These are phyloP conservation scores for Laothoe populi DNA, from an alignment of 2,888 invertebrate genomes.

Conservation along the genomic window DNA sequence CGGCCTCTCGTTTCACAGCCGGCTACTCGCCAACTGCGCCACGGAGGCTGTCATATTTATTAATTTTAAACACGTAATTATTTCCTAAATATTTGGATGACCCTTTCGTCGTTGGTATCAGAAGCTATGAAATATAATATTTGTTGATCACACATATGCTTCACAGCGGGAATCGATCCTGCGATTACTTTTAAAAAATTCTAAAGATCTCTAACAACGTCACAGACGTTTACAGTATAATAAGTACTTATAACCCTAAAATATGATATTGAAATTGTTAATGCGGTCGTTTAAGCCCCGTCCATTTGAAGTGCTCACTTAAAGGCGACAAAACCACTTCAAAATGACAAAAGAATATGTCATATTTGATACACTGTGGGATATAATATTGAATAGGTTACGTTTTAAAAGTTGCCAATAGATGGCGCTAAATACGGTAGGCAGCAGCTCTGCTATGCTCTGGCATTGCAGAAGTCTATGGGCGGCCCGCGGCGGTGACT, in stretches of 20 bases:
- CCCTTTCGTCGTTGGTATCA: too few species aligned
- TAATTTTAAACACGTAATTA: too few species aligned
- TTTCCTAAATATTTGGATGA: too few species aligned
- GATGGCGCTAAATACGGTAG: background rate
- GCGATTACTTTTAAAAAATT: background rate
- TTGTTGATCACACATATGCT: background rate
- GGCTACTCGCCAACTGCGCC: too few species aligned
- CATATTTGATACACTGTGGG: slow-evolving; percentile 57
- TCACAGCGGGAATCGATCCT: slow-evolving; percentile 19
- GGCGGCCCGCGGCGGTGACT: too few species aligned
- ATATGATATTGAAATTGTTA: slow-evolving; percentile 51
- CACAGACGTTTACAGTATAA: slow-evolving; percentile 34
- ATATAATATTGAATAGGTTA: background rate
- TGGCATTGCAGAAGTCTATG: too few species aligned
- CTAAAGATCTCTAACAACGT: background rate
- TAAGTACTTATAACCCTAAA: slow-evolving; percentile 59
- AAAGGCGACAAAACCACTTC: slow-evolving; percentile 65
- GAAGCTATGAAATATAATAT: too few species aligned
- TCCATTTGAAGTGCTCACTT: slow-evolving; percentile 55
- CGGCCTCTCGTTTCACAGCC: too few species aligned
- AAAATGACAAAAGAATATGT: slow-evolving; percentile 44
- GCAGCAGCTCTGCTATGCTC: too few species aligned
- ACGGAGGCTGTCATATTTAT: too few species aligned
- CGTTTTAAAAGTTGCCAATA: background rate
- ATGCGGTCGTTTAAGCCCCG: slow-evolving; percentile 47